Percentiles rank a stretch among this genome's conserved stretches.
Evolutionary conservation across 2,888 invertebrate genomes (phyloP).

Genomic region (Folsomia candida): DNA sequence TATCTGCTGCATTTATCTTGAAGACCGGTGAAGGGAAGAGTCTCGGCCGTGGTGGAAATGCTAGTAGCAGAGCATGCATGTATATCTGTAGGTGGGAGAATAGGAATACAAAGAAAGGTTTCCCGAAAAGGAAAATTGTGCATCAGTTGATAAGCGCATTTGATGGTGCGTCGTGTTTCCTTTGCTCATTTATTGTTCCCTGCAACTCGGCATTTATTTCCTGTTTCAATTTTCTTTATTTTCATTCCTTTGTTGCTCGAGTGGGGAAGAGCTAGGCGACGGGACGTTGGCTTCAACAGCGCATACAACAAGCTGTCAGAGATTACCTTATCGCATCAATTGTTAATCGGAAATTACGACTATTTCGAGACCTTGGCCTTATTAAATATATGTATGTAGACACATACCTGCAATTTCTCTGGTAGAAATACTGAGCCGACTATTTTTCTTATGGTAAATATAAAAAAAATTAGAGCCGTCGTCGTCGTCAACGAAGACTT

Average conservation of each 20-base stretch:
- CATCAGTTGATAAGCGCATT: background rate
- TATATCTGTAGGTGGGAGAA: no score
- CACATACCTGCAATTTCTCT: no score
- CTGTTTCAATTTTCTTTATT: background rate
- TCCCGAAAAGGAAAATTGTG: background rate
- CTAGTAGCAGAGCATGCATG: no score
- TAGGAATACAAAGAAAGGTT: constrained; percentile 6
- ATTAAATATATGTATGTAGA: no score
- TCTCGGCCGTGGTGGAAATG: background rate
- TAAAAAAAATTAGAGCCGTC: no score
- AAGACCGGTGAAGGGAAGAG: background rate
- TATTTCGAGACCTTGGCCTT: background rate
- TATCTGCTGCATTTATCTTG: constrained; percentile 13
- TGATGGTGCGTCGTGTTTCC: background rate
- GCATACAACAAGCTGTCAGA: background rate
- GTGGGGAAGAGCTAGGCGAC: background rate
- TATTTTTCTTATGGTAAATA: no score
- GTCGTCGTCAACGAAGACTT: no score
- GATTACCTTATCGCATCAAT: background rate
- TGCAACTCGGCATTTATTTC: background rate
- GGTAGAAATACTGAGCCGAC: no score
- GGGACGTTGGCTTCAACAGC: background rate
- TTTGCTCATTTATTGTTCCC: background rate
- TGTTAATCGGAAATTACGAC: background rate
- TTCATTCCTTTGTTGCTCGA: background rate